A percentile compares a stretch with the other conserved stretches of the same genome.
Conservation (phyloP, 2,888 invertebrate genomes). For the Pelosia muscerda region DNA sequence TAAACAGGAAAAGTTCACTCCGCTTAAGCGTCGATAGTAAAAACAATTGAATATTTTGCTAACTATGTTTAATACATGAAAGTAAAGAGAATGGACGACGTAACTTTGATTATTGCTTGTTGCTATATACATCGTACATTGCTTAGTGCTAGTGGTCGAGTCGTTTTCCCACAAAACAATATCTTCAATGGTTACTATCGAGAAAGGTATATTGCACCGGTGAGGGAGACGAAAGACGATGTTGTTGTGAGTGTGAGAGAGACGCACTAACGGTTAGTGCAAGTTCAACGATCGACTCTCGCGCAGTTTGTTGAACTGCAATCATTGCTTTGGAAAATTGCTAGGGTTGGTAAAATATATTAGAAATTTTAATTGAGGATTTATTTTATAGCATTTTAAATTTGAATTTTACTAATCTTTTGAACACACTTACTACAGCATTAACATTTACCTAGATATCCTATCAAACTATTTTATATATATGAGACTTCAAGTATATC, state of each 20-base stretch:
- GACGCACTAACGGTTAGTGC: slow-evolving; percentile 74
- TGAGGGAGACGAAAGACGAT: slow-evolving; percentile 61
- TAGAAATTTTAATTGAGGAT: slow-evolving; percentile 13
- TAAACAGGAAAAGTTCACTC: slow-evolving; percentile 42
- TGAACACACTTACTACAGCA: neutral
- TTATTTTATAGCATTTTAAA: neutral
- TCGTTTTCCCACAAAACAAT: slow-evolving; percentile 64
- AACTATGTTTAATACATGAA: slow-evolving; percentile 63
- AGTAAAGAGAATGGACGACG: slow-evolving; percentile 58
- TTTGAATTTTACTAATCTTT: neutral
- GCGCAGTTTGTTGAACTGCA: slow-evolving; percentile 86
- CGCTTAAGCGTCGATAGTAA: slow-evolving; percentile 47
- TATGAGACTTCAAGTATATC: no score
- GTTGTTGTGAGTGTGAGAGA: slow-evolving; percentile 59
- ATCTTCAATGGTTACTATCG: slow-evolving; percentile 69
- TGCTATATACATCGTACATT: slow-evolving; percentile 55
- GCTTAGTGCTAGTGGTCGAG: slow-evolving; percentile 46
- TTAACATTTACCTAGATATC: neutral
- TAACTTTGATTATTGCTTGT: slow-evolving; percentile 51
- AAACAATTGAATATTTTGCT: slow-evolving; percentile 54
- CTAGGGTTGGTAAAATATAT: slow-evolving; percentile 68
- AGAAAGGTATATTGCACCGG: slow-evolving; percentile 67
- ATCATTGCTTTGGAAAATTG: slow-evolving; percentile 83
- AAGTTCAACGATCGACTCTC: slow-evolving; percentile 85
- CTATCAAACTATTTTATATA: neutral